These are phyloP conservation scores for Bubo scandiacus DNA, from an alignment of 2,113 vertebrate species.

Conservation along the genomic window DNA sequence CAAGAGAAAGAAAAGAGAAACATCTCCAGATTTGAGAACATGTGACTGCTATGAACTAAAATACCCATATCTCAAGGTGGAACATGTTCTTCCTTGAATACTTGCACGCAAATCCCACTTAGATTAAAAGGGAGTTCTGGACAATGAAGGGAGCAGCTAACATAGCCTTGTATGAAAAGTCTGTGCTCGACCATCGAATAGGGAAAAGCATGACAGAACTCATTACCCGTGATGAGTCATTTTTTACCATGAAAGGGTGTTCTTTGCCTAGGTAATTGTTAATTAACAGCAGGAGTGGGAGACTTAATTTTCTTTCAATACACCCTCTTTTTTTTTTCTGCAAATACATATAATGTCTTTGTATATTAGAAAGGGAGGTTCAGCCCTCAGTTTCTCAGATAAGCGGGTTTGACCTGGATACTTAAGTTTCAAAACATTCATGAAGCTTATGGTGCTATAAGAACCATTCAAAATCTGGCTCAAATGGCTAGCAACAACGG, in stretches of 20 bases:
- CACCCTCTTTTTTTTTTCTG: background rate
- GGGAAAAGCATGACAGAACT: background rate
- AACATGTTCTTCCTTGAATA: background rate
- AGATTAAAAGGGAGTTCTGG: background rate
- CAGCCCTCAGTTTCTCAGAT: background rate
- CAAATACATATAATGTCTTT: background rate
- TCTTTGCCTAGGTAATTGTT: background rate
- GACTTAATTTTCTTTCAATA: background rate
- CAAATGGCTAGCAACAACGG: background rate
- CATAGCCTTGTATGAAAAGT: background rate
- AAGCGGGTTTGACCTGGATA: background rate
- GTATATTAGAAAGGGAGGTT: background rate
- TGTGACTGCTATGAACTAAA: background rate
- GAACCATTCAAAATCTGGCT: background rate
- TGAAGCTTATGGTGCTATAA: background rate
- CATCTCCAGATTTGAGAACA: background rate
- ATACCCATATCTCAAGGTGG: background rate
- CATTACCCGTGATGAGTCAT: background rate
- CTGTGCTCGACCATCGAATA: background rate
- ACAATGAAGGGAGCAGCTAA: background rate
- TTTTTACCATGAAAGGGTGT: background rate
- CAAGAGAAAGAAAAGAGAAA: background rate
- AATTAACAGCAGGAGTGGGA: slow-evolving; percentile 7
- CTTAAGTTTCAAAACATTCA: background rate
- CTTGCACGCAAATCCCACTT: background rate